A percentile compares a stretch with the other conserved stretches of the same genome.
phyloP scores from a whole-genome alignment of 2,888 invertebrate species.

The Rhorus exstirpatorius region DNA sequence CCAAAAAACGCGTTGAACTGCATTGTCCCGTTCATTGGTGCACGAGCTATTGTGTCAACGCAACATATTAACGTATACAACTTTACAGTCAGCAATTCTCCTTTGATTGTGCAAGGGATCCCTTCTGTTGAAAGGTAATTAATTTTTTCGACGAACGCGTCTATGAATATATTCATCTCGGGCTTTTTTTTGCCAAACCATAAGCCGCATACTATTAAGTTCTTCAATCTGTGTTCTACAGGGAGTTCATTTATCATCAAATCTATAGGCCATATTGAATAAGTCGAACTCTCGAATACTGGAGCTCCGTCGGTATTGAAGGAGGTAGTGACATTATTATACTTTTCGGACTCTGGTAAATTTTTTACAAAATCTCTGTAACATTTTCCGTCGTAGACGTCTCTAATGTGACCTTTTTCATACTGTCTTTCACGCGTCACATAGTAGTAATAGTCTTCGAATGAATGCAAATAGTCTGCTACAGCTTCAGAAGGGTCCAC shows the following conservation, averaged over 20 bases:
- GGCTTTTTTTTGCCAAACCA: constrained; percentile 41
- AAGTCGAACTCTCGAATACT: background rate
- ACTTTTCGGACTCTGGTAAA: constrained; percentile 2
- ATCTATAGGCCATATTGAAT: constrained; percentile 43
- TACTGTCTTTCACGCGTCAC: constrained; percentile 10
- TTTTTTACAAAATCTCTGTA: constrained; percentile 14
- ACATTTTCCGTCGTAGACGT: constrained; percentile 30
- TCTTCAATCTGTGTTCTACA: constrained; percentile 12
- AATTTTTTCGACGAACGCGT: constrained; percentile 30
- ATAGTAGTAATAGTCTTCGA: constrained; percentile 17
- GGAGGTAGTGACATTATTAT: constrained; percentile 5
- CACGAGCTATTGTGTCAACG: constrained; percentile 25
- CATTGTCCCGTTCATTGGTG: constrained; percentile 13
- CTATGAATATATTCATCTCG: constrained; percentile 9
- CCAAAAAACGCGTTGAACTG: constrained; percentile 21
- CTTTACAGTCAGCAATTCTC: constrained; percentile 13
- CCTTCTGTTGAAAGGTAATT: constrained; percentile 16
- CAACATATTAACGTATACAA: constrained; percentile 36
- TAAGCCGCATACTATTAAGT: constrained; percentile 28
- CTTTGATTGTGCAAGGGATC: background rate
- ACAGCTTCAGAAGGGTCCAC: too few species aligned
- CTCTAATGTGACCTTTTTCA: constrained; percentile 15
- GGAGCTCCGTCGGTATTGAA: background rate
- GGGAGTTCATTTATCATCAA: constrained; percentile 44
- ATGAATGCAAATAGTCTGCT: too few species aligned